A percentile compares a stretch with the other conserved stretches of the same genome.
These are phyloP conservation scores for Dipodomys ordii DNA, from an alignment of 2,113 vertebrate genomes.

Conservation along the genomic window DNA sequence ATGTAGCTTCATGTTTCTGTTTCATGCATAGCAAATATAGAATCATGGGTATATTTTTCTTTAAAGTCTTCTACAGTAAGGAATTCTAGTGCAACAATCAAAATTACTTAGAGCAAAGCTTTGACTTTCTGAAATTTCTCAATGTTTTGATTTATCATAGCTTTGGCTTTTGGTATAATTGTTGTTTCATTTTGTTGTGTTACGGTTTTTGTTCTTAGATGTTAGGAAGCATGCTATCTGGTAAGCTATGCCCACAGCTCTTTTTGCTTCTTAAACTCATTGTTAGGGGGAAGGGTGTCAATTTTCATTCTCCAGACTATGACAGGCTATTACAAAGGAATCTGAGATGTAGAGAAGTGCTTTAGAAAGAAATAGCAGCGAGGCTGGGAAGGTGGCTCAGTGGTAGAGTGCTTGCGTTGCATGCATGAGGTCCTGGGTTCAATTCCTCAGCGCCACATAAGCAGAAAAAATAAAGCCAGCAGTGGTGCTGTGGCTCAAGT, in stretches of 20 bases:
- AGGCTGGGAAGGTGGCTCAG: too few species aligned
- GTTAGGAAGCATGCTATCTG: too few species aligned
- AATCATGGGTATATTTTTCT: neutral
- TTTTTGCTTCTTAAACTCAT: too few species aligned
- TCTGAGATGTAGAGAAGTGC: neutral
- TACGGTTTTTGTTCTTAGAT: neutral
- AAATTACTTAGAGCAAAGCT: neutral
- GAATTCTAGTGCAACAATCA: neutral
- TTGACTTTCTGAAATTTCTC: slow-evolving; percentile 29
- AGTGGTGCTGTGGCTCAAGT: too few species aligned
- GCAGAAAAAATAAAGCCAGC: too few species aligned
- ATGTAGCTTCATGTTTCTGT: neutral
- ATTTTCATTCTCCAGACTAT: neutral
- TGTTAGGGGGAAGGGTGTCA: too few species aligned
- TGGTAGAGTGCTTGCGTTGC: too few species aligned
- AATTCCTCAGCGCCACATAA: too few species aligned
- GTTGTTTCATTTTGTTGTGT: neutral
- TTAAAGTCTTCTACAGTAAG: neutral
- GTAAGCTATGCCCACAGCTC: too few species aligned
- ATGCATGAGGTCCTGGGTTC: too few species aligned
- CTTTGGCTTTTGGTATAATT: slow-evolving; percentile 1
- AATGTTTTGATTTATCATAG: slow-evolving; percentile 8
- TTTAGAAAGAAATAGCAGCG: slow-evolving; percentile 17
- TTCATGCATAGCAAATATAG: neutral
- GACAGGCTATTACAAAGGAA: neutral